Evolutionary conservation across 2,113 vertebrate species (phyloP).

Genomic region (Sclerurus mexicanus): DNA sequence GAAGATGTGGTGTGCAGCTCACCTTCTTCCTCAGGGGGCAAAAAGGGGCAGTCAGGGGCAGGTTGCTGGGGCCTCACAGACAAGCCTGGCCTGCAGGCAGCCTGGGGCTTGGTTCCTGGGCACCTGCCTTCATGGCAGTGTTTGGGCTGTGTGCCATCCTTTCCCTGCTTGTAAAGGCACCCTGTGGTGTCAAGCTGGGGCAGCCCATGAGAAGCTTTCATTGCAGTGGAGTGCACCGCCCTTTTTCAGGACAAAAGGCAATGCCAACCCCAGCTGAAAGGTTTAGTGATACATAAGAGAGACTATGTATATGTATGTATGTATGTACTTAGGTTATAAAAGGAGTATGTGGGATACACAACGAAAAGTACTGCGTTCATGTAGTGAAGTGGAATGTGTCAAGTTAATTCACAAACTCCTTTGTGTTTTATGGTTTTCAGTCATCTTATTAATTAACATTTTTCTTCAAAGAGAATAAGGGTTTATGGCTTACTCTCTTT

Average conservation of each 20-base stretch:
- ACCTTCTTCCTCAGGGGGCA: background rate
- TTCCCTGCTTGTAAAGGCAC: background rate
- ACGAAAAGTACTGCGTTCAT: background rate
- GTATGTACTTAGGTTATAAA: background rate
- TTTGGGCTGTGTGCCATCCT: accelerated
- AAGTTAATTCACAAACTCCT: background rate
- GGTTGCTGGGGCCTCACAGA: accelerated
- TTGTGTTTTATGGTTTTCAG: background rate
- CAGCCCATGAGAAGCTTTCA: background rate
- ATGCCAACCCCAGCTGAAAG: background rate
- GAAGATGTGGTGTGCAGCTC: background rate
- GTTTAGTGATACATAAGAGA: background rate
- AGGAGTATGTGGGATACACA: background rate
- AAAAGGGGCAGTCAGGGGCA: accelerated
- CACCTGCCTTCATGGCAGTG: accelerated
- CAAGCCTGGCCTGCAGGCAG: background rate
- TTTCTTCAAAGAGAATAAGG: background rate
- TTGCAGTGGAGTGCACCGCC: accelerated
- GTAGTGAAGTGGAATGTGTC: background rate
- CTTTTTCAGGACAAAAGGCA: background rate
- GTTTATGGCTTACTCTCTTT: background rate
- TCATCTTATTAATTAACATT: background rate
- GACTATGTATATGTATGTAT: background rate
- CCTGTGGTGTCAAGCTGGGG: accelerated
- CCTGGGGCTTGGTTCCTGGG: background rate